Conservation (phyloP, 1,140 invertebrate genomes). For the Pentalonia nigronervosa region DNA sequence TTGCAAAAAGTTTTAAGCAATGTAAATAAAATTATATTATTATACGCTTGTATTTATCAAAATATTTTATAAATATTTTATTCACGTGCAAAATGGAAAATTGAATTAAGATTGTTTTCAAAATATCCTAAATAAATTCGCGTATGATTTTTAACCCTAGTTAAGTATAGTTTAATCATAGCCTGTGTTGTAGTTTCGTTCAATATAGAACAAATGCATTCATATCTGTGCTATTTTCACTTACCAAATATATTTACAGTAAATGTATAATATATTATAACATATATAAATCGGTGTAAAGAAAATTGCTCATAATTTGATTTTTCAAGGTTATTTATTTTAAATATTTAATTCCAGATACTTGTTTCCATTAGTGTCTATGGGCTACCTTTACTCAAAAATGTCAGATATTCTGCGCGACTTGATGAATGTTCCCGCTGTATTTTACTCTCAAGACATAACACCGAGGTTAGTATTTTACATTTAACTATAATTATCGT, state of each 20-base stretch:
- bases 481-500: not conserved
- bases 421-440: slow-evolving; percentile 42
- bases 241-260: too few species aligned
- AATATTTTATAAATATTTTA: not conserved
- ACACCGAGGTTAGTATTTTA: slow-evolving; percentile 38
- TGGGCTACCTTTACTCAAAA: slow-evolving; percentile 71
- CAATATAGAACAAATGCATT: not conserved
- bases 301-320: not conserved
- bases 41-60: not conserved
- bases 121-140: not conserved
- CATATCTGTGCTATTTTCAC: not conserved
- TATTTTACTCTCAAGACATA: slow-evolving; percentile 47
- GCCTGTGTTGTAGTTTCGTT: not conserved
- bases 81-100: not conserved
- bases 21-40: not conserved
- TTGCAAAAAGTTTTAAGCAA: not conserved
- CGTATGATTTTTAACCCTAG: not conserved
- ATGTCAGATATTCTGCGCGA: slow-evolving; percentile 70
- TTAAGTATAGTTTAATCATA: not conserved
- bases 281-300: not conserved
- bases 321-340: not conserved
- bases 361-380: slow-evolving; percentile 70
- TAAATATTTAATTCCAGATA: slow-evolving; percentile 66
- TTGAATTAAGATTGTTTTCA: not conserved
- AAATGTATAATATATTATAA: too few species aligned